A percentile compares a stretch with the other conserved stretches of the same genome.
Evolutionary conservation across 2,888 invertebrate species (phyloP).

Genomic region (Eristalis tenax): DNA sequence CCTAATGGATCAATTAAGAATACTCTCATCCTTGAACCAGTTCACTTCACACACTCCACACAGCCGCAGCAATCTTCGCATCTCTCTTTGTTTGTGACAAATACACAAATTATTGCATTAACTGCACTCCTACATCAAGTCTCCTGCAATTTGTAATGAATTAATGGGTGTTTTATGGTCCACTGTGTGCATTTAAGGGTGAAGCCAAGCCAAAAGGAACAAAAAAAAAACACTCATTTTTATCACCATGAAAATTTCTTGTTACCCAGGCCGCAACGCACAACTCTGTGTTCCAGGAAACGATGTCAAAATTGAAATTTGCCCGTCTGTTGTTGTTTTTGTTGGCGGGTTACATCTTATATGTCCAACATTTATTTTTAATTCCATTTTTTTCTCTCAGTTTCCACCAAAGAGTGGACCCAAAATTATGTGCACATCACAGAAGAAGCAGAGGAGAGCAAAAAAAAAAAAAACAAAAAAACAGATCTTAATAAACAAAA

Average conservation of each 20-base stretch:
- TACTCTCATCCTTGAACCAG: neutral
- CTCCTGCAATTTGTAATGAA: conserved; percentile 11
- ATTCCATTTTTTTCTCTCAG: neutral
- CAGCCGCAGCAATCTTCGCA: neutral
- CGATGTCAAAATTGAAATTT: conserved; percentile 53
- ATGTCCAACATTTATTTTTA: conserved; percentile 23
- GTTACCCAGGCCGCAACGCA: conserved; percentile 5
- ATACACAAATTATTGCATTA: conserved; percentile 18
- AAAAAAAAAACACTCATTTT: conserved; percentile 12
- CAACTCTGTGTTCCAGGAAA: conserved; percentile 63
- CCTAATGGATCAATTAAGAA: neutral
- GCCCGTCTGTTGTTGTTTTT: neutral
- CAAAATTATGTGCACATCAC: neutral
- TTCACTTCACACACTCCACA: neutral
- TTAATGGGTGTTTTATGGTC: conserved; percentile 35
- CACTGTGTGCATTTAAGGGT: conserved; percentile 31
- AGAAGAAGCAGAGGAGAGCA: too few species aligned
- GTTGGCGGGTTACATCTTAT: neutral
- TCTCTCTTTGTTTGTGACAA: neutral
- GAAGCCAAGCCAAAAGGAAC: neutral
- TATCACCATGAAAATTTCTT: conserved; percentile 18
- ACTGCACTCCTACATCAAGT: conserved; percentile 2
- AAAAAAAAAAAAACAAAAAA: neutral
- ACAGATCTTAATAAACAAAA: conserved; percentile 54
- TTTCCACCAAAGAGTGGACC: neutral